Evolutionary conservation across 2,113 vertebrate species (phyloP).

Genomic region (Chrysochloris asiatica): DNA sequence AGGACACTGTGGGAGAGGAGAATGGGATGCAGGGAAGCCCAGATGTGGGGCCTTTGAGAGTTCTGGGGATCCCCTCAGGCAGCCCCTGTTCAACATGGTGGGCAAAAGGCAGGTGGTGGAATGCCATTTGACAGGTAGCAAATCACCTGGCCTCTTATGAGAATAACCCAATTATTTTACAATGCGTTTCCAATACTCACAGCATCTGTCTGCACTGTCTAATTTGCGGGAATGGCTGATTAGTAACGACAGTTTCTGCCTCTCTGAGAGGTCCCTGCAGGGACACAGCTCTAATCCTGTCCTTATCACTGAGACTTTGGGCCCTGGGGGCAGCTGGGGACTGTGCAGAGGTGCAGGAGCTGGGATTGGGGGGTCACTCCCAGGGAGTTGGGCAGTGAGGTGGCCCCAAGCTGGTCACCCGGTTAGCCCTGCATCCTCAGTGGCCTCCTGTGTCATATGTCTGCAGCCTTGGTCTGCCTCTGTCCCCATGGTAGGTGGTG

Average conservation of each 20-base stretch:
- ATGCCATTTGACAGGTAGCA: not conserved
- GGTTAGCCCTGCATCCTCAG: no score
- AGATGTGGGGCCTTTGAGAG: not conserved
- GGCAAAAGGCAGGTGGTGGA: not conserved
- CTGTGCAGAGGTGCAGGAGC: no score
- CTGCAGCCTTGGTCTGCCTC: no score
- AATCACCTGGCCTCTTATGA: not conserved
- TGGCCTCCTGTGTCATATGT: no score
- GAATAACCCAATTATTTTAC: not conserved
- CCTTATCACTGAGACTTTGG: rapidly evolving
- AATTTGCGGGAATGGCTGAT: not conserved
- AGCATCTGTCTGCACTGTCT: not conserved
- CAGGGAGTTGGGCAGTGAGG: no score
- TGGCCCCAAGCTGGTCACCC: no score
- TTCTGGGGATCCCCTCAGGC: no score
- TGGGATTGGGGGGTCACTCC: no score
- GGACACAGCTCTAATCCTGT: not conserved
- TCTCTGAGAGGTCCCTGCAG: not conserved
- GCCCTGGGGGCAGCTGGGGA: not conserved
- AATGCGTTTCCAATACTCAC: not conserved
- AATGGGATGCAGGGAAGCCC: not conserved
- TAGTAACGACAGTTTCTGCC: not conserved
- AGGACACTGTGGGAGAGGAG: no score
- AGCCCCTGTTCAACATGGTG: rapidly evolving
- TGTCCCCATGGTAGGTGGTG: no score